A percentile compares a stretch with the other conserved stretches of the same genome.
phyloP scores from a whole-genome alignment of 2,888 invertebrate genomes.

The Cyrtodaria siliqua region DNA sequence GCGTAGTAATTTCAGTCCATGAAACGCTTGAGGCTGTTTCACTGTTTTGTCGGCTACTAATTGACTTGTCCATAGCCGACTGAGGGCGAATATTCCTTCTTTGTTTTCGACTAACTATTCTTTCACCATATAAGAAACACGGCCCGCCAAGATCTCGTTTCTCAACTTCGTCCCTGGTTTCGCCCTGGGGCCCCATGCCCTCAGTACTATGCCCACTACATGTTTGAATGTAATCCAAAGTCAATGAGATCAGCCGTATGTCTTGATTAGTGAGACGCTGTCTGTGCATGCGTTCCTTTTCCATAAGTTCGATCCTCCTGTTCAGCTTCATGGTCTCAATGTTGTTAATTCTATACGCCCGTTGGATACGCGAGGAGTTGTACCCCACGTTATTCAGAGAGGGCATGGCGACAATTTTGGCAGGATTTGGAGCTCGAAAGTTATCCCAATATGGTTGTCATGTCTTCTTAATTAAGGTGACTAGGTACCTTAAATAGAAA shows the following conservation, averaged over 20 bases:
- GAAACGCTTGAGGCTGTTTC: conserved; percentile 58
- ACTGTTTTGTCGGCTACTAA: conserved; percentile 50
- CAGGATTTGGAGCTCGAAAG: no score
- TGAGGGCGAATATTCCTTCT: conserved; percentile 71
- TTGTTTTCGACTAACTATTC: conserved; percentile 77
- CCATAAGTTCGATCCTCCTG: conserved; percentile 73
- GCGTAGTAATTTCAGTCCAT: conserved; percentile 27
- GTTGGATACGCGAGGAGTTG: conserved; percentile 79
- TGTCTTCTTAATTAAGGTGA: no score
- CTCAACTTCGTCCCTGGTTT: conserved; percentile 49
- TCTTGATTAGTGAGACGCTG: conserved; percentile 80
- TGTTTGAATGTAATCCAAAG: conserved; percentile 81
- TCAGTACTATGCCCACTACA: conserved; percentile 82
- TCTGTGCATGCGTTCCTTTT: conserved; percentile 77
- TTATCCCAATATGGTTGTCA: no score
- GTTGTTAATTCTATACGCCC: conserved; percentile 81
- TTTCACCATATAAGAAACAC: conserved; percentile 81
- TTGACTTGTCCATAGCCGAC: conserved; percentile 63
- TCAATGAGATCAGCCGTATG: conserved; percentile 79
- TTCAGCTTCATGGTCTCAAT: conserved; percentile 78
- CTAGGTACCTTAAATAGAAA: no score
- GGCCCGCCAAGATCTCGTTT: conserved; percentile 63
- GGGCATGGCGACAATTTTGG: conserved; percentile 62
- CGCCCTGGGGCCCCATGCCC: conserved; percentile 68
- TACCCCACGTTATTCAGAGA: conserved; percentile 71